Base-by-base conservation (phyloP, 2,888 invertebrate genomes). In the Amphipoea oculea region DNA sequence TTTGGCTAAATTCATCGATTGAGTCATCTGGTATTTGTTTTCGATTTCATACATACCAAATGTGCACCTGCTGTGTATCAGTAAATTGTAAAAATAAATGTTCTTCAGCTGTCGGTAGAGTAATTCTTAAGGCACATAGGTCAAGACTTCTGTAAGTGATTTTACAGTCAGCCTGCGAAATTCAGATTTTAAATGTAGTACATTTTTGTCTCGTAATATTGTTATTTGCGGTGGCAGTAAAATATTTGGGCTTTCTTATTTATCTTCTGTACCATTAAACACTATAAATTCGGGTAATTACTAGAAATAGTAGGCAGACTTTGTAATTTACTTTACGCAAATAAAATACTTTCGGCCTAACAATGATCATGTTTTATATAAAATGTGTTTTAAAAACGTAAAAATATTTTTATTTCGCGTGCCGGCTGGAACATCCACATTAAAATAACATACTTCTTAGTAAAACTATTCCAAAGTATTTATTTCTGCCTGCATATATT, bases 11-110 rank as follows among this genome's bases (percentile, higher is more conserved):
- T 79, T 76, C 71, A 81, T 88, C 80, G 79, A 84, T 83, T 86
- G 89, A 87, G 76, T 90, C 89, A 90, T 89, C 62, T 51, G 48
- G 48, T 86, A 79, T 90, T 90, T 90, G 83, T 86, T 81, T 86
- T 87, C 63, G 60, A 80, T 86, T 82, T 63, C 67, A 80, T 42
- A 75, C 76, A 62, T 78, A 75, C 65, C 72, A 65, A 65, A 42
- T 57, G 66, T 72, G 76, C 76, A 77, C 73, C 74, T 88, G 88
- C 60, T 79, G 42, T 79, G 48, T 79, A 65, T 81, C 68, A 70
- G 66, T 79, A 62, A 83, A 68, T 67, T 73, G 51, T 65, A 73
- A 71, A 83, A 73, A 68, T 84, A 75, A 71, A 72, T 78, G 70
- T 67, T 65, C n/a, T 73, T 75, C 23, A 42, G 36, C 45, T 48